phyloP scores from a whole-genome alignment of 2,113 vertebrate genomes.

The Hystrix brachyura region DNA sequence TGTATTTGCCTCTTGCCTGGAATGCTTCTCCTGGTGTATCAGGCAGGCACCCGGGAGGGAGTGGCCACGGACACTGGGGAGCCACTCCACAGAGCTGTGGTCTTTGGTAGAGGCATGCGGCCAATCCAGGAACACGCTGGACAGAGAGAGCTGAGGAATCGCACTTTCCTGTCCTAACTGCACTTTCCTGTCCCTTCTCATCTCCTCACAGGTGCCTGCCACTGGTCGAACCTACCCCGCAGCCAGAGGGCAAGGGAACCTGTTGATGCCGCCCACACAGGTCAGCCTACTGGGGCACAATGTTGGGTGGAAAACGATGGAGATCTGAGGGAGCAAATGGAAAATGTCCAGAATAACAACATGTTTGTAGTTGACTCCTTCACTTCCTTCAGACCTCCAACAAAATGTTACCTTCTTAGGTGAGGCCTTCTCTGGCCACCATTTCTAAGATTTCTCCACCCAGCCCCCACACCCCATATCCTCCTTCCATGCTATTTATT shows the following conservation, averaged over 20 bases:
- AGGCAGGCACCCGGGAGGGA: not conserved
- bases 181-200: slow-evolving; percentile 55
- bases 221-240: slow-evolving; percentile 66
- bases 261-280: slow-evolving; percentile 59
- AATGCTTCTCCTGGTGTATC: not conserved
- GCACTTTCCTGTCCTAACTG: slow-evolving; percentile 25
- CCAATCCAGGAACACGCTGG: not conserved
- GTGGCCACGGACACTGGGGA: not conserved
- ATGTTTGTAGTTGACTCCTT: not conserved
- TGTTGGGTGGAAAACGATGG: slow-evolving; percentile 44
- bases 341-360: slow-evolving; percentile 15
- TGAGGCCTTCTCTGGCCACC: not conserved
- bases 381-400: not conserved
- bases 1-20: not conserved
- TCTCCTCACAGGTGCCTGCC: slow-evolving; percentile 69
- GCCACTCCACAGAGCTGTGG: not conserved
- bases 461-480: not conserved
- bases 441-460: slow-evolving; percentile 21
- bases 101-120: not conserved
- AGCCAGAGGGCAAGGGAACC: slow-evolving; percentile 62
- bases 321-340: not conserved
- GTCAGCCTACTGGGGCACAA: slow-evolving; percentile 68
- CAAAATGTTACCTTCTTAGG: not conserved
- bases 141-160: not conserved
- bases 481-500: not conserved